These are phyloP conservation scores for Drosophila buzzatii DNA, from an alignment of 2,888 invertebrate species.

Conservation along the genomic window DNA sequence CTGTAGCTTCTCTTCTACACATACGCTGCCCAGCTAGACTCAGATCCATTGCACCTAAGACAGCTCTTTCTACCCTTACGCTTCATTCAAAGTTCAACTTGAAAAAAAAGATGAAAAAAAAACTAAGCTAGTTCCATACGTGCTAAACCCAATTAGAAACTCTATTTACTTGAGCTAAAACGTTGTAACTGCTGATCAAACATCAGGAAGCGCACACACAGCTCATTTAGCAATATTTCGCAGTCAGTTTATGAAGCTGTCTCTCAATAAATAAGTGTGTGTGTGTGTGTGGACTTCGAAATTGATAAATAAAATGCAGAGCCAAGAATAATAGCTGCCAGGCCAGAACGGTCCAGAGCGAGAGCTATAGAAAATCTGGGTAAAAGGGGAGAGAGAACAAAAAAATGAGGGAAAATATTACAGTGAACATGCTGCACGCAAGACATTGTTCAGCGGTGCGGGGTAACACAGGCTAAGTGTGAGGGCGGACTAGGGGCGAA, in stretches of 20 bases:
- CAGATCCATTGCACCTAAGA: too few relatives aligned
- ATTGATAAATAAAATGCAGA: slow-evolving; percentile 56
- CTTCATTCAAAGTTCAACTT: neutral
- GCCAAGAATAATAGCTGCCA: slow-evolving; percentile 53
- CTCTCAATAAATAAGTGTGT: slow-evolving; percentile 36
- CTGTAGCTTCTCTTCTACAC: too few relatives aligned
- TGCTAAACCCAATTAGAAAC: neutral
- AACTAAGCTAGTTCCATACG: neutral
- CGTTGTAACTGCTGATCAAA: slow-evolving; percentile 23
- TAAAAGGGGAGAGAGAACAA: neutral
- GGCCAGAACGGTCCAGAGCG: slow-evolving; percentile 15
- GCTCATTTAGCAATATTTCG: slow-evolving; percentile 42
- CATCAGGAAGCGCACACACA: neutral
- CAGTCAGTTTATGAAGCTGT: slow-evolving; percentile 34
- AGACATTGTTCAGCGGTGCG: slow-evolving; percentile 36
- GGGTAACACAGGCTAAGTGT: neutral
- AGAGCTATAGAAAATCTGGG: slow-evolving; percentile 9
- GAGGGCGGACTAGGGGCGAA: neutral
- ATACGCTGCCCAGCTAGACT: too few relatives aligned
- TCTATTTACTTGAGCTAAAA: neutral
- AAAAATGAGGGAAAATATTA: slow-evolving; percentile 24
- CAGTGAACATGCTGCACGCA: slow-evolving; percentile 36
- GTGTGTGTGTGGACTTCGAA: slow-evolving; percentile 26
- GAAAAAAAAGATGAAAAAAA: neutral
- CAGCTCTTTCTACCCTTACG: too few relatives aligned